Percentiles rank a stretch among this genome's conserved stretches.
phyloP scores from a whole-genome alignment of 2,888 invertebrate genomes.

The Cerastis rubricosa region DNA sequence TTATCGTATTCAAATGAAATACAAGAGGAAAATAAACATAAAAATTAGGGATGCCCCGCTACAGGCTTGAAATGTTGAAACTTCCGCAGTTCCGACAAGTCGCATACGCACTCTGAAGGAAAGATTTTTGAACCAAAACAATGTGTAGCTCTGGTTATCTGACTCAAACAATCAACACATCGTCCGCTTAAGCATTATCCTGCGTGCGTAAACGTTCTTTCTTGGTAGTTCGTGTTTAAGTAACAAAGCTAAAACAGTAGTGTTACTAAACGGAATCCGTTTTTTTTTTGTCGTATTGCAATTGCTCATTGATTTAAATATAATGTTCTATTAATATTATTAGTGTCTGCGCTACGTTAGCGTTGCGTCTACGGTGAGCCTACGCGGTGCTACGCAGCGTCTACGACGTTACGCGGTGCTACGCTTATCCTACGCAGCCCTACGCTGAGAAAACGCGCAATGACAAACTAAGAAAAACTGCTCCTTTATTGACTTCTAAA shows the following conservation, averaged over 20 bases:
- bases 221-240: neutral
- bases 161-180: constrained; percentile 1
- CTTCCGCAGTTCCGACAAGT: constrained; percentile 35
- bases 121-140: constrained; percentile 14
- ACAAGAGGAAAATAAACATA: constrained; percentile 42
- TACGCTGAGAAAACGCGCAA: neutral
- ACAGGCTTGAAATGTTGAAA: neutral
- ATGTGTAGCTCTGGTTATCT: neutral
- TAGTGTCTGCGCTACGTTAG: neutral
- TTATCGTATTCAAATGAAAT: constrained; percentile 49
- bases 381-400: neutral
- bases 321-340: neutral
- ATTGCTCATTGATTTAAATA: neutral
- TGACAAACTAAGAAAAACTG: neutral
- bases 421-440: neutral
- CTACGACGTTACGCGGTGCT: neutral
- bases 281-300: neutral
- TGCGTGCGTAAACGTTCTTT: neutral
- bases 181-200: neutral
- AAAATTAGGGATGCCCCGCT: constrained; percentile 29
- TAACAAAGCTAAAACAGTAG: neutral
- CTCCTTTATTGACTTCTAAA: neutral
- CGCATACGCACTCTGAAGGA: neutral
- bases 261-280: neutral
- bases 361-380: neutral